Percentiles rank a stretch among this genome's conserved stretches.
Conservation (phyloP, 2,888 invertebrate species). For the Tribolium freemani region DNA sequence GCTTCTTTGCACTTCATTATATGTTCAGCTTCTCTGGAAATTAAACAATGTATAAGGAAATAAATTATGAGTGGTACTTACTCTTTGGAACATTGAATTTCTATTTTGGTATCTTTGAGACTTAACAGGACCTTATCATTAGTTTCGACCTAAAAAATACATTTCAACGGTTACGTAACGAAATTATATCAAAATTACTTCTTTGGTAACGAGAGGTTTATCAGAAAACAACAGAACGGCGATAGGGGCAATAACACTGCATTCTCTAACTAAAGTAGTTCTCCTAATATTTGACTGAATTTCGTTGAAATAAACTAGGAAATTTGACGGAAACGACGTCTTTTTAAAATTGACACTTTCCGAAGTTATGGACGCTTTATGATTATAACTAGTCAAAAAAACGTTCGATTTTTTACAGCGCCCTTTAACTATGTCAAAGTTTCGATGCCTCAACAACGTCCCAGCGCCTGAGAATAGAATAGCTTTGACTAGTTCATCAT, state of each 20-base stretch:
- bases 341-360: conserved; percentile 77
- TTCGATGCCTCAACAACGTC: conserved; percentile 69
- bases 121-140: conserved; percentile 59
- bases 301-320: conserved; percentile 73
- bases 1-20: conserved; percentile 60
- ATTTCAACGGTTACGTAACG: background rate
- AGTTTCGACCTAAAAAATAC: conserved; percentile 40
- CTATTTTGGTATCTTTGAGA: conserved; percentile 63
- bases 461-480: conserved; percentile 74
- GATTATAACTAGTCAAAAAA: conserved; percentile 73
- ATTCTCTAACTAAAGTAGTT: conserved; percentile 72
- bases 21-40: conserved; percentile 71
- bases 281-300: conserved; percentile 72
- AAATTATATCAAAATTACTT: conserved; percentile 52
- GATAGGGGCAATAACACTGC: conserved; percentile 73
- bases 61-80: conserved; percentile 56
- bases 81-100: conserved; percentile 65
- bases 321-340: conserved; percentile 66
- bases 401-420: conserved; percentile 68
- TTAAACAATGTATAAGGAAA: conserved; percentile 40
- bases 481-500: conserved; percentile 73
- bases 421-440: conserved; percentile 71
- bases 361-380: conserved; percentile 72
- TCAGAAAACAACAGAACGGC: conserved; percentile 72
- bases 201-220: conserved; percentile 56